These are phyloP conservation scores for Manis javanica DNA, from an alignment of 2,797 vertebrate genomes.

Conservation along the genomic window DNA sequence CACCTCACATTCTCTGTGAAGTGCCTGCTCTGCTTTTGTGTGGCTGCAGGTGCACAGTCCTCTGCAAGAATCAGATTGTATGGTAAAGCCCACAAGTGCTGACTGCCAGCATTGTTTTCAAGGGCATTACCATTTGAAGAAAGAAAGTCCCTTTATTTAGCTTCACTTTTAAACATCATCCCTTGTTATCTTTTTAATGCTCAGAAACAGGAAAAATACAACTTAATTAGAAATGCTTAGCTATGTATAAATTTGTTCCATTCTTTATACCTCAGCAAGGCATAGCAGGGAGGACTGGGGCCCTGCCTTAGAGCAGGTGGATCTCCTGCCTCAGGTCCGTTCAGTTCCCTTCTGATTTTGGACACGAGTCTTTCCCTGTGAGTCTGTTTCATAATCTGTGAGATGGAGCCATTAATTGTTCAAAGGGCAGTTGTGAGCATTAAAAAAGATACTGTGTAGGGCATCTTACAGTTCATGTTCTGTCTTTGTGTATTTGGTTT, in stretches of 20 bases:
- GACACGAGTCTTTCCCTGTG: background rate
- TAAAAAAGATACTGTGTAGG: background rate
- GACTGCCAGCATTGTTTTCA: background rate
- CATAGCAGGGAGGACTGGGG: background rate
- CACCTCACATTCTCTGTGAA: background rate
- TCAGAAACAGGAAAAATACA: background rate
- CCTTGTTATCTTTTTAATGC: background rate
- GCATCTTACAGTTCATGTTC: background rate
- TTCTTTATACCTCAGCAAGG: background rate
- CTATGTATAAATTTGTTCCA: background rate
- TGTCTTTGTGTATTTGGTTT: conserved; percentile 58
- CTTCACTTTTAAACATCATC: background rate
- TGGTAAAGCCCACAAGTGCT: background rate
- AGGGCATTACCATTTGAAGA: background rate
- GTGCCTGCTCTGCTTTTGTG: background rate
- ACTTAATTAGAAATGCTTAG: background rate
- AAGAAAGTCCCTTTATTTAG: background rate
- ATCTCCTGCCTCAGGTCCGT: background rate
- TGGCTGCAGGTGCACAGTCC: background rate
- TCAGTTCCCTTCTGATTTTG: background rate
- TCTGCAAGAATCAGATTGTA: background rate
- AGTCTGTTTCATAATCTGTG: background rate
- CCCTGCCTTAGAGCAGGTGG: background rate
- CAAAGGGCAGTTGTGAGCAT: background rate
- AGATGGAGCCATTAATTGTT: background rate